phyloP scores from a whole-genome alignment of 2,888 invertebrate genomes.

The Osmoderma eremita region DNA sequence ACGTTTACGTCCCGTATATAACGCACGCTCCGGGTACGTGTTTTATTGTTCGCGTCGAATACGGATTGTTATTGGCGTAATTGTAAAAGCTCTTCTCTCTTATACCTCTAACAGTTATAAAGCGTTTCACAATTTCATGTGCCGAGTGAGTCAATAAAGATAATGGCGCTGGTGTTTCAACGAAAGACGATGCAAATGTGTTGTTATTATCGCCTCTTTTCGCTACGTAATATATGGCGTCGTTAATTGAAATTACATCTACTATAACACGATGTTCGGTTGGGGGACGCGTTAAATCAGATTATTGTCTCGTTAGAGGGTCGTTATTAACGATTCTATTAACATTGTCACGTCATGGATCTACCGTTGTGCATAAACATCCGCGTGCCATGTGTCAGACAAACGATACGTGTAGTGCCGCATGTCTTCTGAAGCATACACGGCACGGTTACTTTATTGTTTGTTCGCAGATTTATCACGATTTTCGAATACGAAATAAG shows the following conservation, averaged over 20 bases:
- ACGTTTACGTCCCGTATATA: constrained; percentile 17
- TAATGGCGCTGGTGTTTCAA: constrained; percentile 19
- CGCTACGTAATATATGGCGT: constrained; percentile 1
- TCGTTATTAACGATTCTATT: constrained; percentile 7
- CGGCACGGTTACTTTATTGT: too few species aligned
- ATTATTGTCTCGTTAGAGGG: constrained; percentile 31
- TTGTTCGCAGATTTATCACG: too few species aligned
- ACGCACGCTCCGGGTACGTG: neutral
- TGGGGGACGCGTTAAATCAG: constrained; percentile 21
- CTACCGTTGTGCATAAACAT: neutral
- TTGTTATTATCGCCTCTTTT: constrained; percentile 20
- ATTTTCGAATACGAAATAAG: too few species aligned
- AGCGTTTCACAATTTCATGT: constrained; percentile 32
- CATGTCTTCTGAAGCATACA: too few species aligned
- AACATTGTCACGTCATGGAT: constrained; percentile 26
- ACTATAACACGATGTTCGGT: constrained; percentile 10
- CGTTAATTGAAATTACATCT: constrained; percentile 24
- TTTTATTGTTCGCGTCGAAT: constrained; percentile 11
- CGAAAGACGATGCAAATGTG: constrained; percentile 33
- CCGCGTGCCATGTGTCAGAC: too few species aligned
- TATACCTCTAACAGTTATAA: constrained; percentile 18
- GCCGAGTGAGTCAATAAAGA: constrained; percentile 13
- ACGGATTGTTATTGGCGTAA: constrained; percentile 34
- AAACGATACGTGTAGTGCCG: too few species aligned
- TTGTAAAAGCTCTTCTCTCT: constrained; percentile 26